Conservation (phyloP, 2,888 invertebrate species). For the Selenia dentaria region DNA sequence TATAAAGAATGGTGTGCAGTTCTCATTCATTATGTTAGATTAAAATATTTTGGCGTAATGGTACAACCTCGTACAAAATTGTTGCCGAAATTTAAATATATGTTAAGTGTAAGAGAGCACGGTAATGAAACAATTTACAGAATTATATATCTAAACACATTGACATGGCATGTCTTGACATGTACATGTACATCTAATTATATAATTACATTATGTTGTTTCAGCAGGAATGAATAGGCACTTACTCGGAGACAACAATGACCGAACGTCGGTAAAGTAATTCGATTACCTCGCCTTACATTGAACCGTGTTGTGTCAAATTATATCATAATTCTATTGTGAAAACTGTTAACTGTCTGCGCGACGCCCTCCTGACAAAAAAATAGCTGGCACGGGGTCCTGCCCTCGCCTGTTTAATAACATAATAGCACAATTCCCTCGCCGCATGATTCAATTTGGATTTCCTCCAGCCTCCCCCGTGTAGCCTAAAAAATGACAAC, state of each 20-base stretch:
- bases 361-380: slow-evolving; percentile 73
- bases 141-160: no score
- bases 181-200: no score
- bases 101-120: no score
- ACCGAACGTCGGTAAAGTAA: slow-evolving; percentile 22
- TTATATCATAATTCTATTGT: slow-evolving; percentile 84
- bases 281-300: slow-evolving; percentile 38
- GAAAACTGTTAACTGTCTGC: slow-evolving; percentile 83
- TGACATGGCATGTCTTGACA: no score
- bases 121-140: no score
- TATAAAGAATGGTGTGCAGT: slow-evolving; percentile 3
- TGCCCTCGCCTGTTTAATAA: slow-evolving; percentile 87
- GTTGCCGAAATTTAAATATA: no score
- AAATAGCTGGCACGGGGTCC: slow-evolving; percentile 79
- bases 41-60: slow-evolving; percentile 5
- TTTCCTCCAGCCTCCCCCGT: slow-evolving; percentile 84
- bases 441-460: slow-evolving; percentile 88
- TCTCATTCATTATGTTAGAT: slow-evolving; percentile 11
- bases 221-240: slow-evolving; percentile 10
- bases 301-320: slow-evolving; percentile 74
- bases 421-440: slow-evolving; percentile 88
- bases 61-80: no score
- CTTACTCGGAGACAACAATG: slow-evolving; percentile 5
- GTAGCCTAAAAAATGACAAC: slow-evolving; percentile 84
- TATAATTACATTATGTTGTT: no score